Evolutionary conservation across 2,888 invertebrate genomes (phyloP), one percentile per base, ranked within the genome.

Genomic region (Eupithecia abbreviata): DNA sequence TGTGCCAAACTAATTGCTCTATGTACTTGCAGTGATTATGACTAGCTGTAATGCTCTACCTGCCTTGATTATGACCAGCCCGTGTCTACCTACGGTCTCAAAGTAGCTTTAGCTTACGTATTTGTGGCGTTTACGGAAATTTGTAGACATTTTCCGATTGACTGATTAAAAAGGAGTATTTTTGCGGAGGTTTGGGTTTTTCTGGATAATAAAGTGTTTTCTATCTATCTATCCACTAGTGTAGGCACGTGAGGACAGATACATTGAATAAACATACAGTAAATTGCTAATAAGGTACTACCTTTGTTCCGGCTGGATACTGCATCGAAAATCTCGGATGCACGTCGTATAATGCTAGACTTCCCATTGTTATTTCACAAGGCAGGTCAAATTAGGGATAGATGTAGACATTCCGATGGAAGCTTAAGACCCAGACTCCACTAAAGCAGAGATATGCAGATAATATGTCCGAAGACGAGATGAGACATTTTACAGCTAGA

Each of bases 1-100:
- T 73, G 73, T 47, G 10, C 41, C 65, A 49, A 62, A 45, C n/a
- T 72, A 73, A 76, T 76, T 69, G 69, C 75, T 65, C 18, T 62
- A 13, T 42, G 42, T 66, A 13, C 65, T 15, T 66, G 41, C 41
- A 15, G 13, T 65, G 13, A 13, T 65, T 65, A 42, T 42, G 13
- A 9, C 65, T 30, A 41, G 30, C 7, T 42, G 30, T 30, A 30
- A 62, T 62, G 62, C 55, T 62, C 62, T 62, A 62, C 30, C 62
- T 62, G n/a, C 55, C 3, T 58, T 58, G 62, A 62, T 62, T 62
- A 62, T 62, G 30, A 62, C 30, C 18, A 18, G 58, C 18, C 18
- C 9, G 58, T 9, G 4, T 55, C 7, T 58, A 30, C 18, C n/a
- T 12, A n/a, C n/a, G n/a, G 55, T 7, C 55, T n/a, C 10, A 10